phyloP scores from a whole-genome alignment of 2,113 vertebrate genomes.

The Barbus barbus region DNA sequence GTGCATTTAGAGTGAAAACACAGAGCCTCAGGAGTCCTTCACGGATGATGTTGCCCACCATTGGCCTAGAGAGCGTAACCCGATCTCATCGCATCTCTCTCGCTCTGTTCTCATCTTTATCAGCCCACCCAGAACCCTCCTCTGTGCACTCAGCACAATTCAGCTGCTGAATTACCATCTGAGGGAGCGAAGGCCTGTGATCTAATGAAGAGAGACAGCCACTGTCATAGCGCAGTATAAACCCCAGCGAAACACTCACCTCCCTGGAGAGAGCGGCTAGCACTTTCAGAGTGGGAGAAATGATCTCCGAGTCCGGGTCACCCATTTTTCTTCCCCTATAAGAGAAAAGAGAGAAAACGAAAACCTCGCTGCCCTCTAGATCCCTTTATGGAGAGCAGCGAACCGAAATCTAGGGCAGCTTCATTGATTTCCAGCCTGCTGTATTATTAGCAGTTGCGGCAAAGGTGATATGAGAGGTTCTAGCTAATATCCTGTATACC shows the following conservation, averaged over 20 bases:
- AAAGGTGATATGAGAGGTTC: conserved; percentile 74
- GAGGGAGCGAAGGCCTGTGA: conserved; percentile 31
- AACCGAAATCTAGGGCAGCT: conserved; percentile 75
- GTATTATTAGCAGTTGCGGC: conserved; percentile 74
- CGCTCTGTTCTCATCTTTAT: not conserved
- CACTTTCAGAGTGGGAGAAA: conserved; percentile 57
- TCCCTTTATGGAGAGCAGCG: conserved; percentile 77
- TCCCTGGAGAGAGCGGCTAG: conserved; percentile 45
- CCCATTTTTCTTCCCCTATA: conserved; percentile 73
- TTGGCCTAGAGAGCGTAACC: conserved; percentile 37
- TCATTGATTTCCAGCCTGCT: conserved; percentile 78
- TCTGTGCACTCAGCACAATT: conserved; percentile 55
- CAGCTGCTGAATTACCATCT: conserved; percentile 50
- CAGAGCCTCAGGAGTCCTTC: conserved; percentile 27
- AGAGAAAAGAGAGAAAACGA: conserved; percentile 67
- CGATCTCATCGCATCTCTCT: conserved; percentile 13
- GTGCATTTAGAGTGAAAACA: conserved; percentile 19
- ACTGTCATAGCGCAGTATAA: conserved; percentile 61
- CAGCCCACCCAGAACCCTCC: conserved; percentile 35
- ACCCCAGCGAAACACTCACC: conserved; percentile 44
- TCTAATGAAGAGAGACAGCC: conserved; percentile 72
- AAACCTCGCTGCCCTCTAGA: conserved; percentile 65
- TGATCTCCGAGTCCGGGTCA: conserved; percentile 71
- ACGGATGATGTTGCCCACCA: conserved; percentile 21
- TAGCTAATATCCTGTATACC: conserved; percentile 71